A percentile compares a stretch with the other conserved stretches of the same genome.
These are phyloP conservation scores for Boloria selene DNA, from an alignment of 2,888 invertebrate species.

Conservation along the genomic window DNA sequence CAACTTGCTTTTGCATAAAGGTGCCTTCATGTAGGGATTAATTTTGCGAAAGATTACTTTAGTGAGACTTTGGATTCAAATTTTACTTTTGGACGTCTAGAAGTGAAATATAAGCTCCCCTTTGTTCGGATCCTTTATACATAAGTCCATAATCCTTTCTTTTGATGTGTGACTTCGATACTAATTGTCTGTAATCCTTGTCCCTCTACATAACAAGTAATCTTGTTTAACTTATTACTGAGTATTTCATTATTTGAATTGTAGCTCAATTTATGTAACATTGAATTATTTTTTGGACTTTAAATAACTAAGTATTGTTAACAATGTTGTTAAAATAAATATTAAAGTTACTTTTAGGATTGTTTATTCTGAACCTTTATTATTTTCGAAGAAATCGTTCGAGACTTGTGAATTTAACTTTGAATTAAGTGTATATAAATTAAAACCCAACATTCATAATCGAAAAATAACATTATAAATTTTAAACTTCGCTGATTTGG, in stretches of 20 bases:
- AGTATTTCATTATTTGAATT: no score
- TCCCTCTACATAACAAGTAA: neutral
- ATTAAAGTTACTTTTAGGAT: no score
- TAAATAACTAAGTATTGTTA: no score
- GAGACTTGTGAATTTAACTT: neutral
- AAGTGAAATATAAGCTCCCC: constrained; percentile 58
- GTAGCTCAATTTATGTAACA: no score
- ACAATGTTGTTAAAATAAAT: no score
- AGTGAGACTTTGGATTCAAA: constrained; percentile 54
- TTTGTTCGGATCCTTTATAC: constrained; percentile 40
- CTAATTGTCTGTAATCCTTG: constrained; percentile 17
- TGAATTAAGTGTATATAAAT: neutral
- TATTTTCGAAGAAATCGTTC: no score
- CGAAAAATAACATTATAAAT: neutral
- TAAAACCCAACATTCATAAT: neutral
- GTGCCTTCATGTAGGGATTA: constrained; percentile 58
- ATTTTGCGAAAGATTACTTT: constrained; percentile 59
- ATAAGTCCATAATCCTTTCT: constrained; percentile 26
- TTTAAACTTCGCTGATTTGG: neutral
- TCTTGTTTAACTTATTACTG: neutral
- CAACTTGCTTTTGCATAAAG: constrained; percentile 57
- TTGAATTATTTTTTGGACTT: no score
- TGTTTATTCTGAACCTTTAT: no score
- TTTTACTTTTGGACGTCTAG: constrained; percentile 47
- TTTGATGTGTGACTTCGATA: constrained; percentile 23